A percentile compares a stretch with the other conserved stretches of the same genome.
phyloP scores from a whole-genome alignment of 2,797 vertebrate species.

The Smutsia temminckii region DNA sequence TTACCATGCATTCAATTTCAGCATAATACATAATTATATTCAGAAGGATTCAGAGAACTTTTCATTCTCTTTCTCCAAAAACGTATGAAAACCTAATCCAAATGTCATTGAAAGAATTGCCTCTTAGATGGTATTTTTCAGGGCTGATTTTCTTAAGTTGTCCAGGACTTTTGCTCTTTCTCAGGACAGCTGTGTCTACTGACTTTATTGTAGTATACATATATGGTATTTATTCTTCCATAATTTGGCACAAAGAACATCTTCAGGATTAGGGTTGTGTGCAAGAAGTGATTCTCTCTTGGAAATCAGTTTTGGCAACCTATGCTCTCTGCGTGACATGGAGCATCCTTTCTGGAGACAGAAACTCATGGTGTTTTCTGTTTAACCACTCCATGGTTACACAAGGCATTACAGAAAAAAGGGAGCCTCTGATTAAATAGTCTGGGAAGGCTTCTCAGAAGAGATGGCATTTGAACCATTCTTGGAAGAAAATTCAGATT shows the following conservation, averaged over 20 bases:
- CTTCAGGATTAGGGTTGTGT: conserved; percentile 21
- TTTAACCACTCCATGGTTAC: neutral
- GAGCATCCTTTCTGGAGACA: neutral
- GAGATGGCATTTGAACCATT: neutral
- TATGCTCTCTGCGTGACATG: neutral
- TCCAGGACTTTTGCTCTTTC: neutral
- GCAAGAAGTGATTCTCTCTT: neutral
- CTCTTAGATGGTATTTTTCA: neutral
- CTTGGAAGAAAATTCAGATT: conserved; percentile 3
- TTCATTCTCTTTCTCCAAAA: neutral
- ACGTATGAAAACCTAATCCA: neutral
- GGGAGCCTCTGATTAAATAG: neutral
- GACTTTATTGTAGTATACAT: neutral
- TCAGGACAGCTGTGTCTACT: neutral
- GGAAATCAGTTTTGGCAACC: neutral
- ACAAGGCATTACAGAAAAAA: neutral
- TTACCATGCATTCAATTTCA: neutral
- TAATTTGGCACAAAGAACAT: conserved; percentile 46
- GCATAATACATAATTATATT: neutral
- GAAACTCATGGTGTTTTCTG: neutral
- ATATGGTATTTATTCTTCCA: neutral
- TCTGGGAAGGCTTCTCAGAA: neutral
- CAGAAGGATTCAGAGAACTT: neutral
- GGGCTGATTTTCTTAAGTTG: conserved; percentile 13
- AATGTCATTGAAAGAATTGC: conserved; percentile 32